Conservation (phyloP, 37 sponge, comb jelly and placozoan genomes). For the Ianthella basta region DNA sequence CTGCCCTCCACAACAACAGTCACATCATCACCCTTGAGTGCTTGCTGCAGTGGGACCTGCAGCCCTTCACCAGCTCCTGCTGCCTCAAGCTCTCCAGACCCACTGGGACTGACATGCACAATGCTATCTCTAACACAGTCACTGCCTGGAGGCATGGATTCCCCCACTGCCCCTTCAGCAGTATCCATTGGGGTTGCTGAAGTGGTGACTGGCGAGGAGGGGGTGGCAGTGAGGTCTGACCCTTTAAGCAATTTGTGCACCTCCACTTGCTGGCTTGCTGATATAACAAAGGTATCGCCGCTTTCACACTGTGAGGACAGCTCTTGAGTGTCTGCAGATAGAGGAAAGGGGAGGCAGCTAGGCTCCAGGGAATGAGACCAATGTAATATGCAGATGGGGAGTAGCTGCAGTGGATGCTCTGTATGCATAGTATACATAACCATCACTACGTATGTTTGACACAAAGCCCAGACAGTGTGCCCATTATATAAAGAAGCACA, state of each 20-base stretch:
- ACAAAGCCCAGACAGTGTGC: too few relatives aligned
- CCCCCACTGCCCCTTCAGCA: not conserved
- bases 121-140: too few relatives aligned
- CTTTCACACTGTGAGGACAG: not conserved
- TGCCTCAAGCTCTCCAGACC: not conserved
- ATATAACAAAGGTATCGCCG: not conserved
- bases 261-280: constrained; percentile 6
- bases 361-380: too few relatives aligned
- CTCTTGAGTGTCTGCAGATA: too few relatives aligned
- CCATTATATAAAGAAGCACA: too few relatives aligned
- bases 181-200: not conserved
- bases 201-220: not conserved
- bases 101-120: not conserved
- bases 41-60: not conserved
- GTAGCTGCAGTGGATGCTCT: too few relatives aligned
- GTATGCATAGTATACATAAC: too few relatives aligned
- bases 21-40: not conserved
- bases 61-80: not conserved
- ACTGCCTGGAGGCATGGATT: not conserved
- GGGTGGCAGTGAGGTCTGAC: not conserved
- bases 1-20: not conserved
- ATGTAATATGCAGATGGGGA: too few relatives aligned
- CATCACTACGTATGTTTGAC: too few relatives aligned
- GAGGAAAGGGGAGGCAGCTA: too few relatives aligned
- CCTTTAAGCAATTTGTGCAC: not conserved